Base-by-base conservation (phyloP, 2,113 vertebrate genomes). In the Psilopsiagon aurifrons region DNA sequence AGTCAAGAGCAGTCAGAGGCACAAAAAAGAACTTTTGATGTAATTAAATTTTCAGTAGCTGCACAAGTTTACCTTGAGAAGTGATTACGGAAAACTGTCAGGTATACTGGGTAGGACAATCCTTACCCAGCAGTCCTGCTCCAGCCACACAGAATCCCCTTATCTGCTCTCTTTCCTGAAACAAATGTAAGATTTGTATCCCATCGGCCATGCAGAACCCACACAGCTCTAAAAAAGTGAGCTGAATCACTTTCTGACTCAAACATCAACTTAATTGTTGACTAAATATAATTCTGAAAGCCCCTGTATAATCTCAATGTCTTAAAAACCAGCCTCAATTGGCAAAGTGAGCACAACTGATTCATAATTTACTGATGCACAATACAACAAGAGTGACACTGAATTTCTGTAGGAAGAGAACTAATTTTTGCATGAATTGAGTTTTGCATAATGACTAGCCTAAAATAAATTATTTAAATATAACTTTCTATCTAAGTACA, bases 211-310 rank as follows among this genome's bases (percentile, higher is more conserved):
- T n/a, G 62, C 73, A 93, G 80, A 94, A 79, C 80, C 41, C 66
- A 88, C 69, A 64, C 25, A 81, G 71, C 43, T 88, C 83, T 71
- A 43, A 83, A 71, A 85, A 55, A 67, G 62, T 55, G 44, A 94
- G 66, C 57, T 96, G 83, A 92, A 94, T 91, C 86, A 92, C 29
- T 79, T 89, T 93, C 86, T 94, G 88, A 92, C 74, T 95, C 92
- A 86, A 93, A 69, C 74, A 39, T 76, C 77, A 95, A 86, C 67
- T 57, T 84, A 84, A 90, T 17, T 93, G 62, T 77, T 87, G 47
- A 82, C 88, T 76, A 96, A 95, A 94, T 79, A 93, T 86, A 88
- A 88, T 82, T 96, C 83, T 80, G 67, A 88, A 96, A 92, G 86
- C 28, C 31, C 18, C 23, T 88, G 28, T 43, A 66, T 84, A 94